Conservation (phyloP, 2,113 vertebrate species). For the Axis porcinus region DNA sequence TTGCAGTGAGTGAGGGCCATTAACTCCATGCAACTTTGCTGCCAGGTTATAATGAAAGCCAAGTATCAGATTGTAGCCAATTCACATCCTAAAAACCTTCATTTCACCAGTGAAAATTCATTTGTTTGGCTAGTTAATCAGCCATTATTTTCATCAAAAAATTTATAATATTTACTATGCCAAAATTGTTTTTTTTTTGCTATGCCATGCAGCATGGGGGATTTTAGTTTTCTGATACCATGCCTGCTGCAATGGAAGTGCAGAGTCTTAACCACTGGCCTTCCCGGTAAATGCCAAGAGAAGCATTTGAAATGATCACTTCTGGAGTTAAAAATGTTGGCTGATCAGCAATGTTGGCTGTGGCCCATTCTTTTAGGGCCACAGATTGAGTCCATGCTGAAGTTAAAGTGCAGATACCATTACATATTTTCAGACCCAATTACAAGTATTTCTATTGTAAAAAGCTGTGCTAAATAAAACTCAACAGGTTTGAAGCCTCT, state of each 20-base stretch:
- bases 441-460: background rate
- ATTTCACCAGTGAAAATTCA: background rate
- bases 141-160: background rate
- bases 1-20: background rate
- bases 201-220: background rate
- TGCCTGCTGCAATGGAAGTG: background rate
- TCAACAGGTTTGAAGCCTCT: background rate
- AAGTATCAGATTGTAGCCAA: background rate
- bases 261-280: background rate
- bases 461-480: background rate
- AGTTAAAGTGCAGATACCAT: background rate
- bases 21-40: background rate
- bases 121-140: background rate
- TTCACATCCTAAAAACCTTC: background rate
- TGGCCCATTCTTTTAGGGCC: background rate
- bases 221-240: background rate
- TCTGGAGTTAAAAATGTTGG: background rate
- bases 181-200: background rate
- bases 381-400: background rate
- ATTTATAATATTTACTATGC: background rate
- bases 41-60: background rate
- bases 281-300: background rate
- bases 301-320: background rate
- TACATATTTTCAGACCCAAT: background rate
- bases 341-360: background rate